phyloP scores from a whole-genome alignment of 2,113 vertebrate genomes.

The Serilophus lunatus region DNA sequence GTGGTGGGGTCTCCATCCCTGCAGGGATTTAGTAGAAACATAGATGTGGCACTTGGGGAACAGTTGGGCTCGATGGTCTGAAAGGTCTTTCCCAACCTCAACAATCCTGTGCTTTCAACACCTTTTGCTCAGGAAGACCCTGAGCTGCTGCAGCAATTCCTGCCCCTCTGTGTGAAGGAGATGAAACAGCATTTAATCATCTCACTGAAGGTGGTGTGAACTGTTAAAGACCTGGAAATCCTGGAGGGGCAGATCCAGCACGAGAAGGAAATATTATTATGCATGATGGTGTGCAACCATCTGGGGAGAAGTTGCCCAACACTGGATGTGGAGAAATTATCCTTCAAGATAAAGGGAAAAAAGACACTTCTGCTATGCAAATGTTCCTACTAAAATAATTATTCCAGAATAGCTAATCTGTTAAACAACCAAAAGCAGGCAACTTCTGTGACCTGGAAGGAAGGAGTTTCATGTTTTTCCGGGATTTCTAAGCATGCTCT shows the following conservation, averaged over 20 bases:
- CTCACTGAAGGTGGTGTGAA: neutral
- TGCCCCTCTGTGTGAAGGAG: neutral
- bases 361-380: neutral
- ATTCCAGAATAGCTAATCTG: neutral
- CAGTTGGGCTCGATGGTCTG: neutral
- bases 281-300: neutral
- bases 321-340: neutral
- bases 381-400: neutral
- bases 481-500: neutral
- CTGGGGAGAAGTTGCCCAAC: neutral
- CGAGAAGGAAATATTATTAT: neutral
- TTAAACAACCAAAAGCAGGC: neutral
- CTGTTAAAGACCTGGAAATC: conserved; percentile 1
- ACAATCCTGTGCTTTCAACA: neutral
- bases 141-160: neutral
- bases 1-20: neutral
- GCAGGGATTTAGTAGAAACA: neutral
- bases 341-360: neutral
- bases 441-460: neutral
- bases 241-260: rapidly evolving
- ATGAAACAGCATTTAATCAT: neutral
- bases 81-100: neutral
- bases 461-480: neutral
- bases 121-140: neutral
- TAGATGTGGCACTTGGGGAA: neutral